Conservation (phyloP, 2,888 invertebrate genomes). For the Melieria picta region DNA sequence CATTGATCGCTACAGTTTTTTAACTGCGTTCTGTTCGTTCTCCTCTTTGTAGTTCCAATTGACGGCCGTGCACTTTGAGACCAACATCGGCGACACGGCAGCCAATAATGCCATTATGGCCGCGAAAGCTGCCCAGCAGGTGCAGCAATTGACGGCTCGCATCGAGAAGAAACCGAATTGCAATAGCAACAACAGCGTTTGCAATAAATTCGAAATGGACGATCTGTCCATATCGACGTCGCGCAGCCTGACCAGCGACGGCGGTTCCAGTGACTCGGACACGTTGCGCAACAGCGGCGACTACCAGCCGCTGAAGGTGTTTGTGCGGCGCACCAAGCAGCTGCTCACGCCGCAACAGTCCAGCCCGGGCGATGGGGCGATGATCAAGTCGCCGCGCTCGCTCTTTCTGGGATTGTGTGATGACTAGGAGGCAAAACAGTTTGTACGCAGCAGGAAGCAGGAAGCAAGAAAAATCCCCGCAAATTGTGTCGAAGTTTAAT, state of each 20-base stretch:
- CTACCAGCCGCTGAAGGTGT: conserved; percentile 44
- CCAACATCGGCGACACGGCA: conserved; percentile 54
- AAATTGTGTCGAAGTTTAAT: conserved; percentile 22
- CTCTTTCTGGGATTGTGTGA: conserved; percentile 46
- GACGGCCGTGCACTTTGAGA: conserved; percentile 51
- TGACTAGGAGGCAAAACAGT: conserved; percentile 32
- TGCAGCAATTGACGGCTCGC: conserved; percentile 27
- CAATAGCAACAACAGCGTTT: conserved; percentile 28
- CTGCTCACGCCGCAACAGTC: conserved; percentile 28
- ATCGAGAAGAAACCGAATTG: conserved; percentile 23
- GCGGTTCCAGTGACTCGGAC: conserved; percentile 46
- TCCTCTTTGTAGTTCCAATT: conserved; percentile 50
- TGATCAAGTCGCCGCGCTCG: conserved; percentile 42
- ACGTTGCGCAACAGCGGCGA: conserved; percentile 44
- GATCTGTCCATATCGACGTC: conserved; percentile 45
- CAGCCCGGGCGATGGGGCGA: conserved; percentile 30
- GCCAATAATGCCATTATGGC: conserved; percentile 34
- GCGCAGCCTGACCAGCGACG: conserved; percentile 43
- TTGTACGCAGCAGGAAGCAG: conserved; percentile 15
- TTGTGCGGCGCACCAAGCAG: conserved; percentile 42
- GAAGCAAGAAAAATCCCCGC: conserved; percentile 21
- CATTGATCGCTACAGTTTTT: not conserved
- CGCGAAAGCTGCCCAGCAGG: conserved; percentile 23
- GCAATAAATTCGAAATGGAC: conserved; percentile 44
- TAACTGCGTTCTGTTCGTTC: not conserved